Base-by-base conservation (phyloP, 2,797 vertebrate genomes). In the Phoeniculus purpureus region DNA sequence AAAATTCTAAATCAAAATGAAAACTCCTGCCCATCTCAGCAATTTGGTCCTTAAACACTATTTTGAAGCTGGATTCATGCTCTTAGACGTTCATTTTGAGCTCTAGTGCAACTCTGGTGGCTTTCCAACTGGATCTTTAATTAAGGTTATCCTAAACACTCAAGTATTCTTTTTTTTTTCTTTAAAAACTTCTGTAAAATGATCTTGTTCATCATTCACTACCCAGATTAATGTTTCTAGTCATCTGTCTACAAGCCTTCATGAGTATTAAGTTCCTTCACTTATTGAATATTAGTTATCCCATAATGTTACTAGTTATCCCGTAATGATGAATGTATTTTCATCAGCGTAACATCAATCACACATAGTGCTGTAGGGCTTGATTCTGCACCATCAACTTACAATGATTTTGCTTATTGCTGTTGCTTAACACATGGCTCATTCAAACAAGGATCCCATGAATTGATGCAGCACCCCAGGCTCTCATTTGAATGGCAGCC, bases 261-360 rank as follows among this genome's bases (percentile, higher is more conserved):
- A 15, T 31, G 12, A 14, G 18, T 21, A 20, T 37, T 87, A 76
- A 40, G 68, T 40, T 51, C 55, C 18, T 81, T 32, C 48, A 43
- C 12, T 81, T 78, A 61, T 22, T 78, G 21, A 84, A 65, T 68
- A 61, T 79, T 88, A 88, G 86, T 86, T 89, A 66, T 79, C 52
- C 22, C 31, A 34, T 61, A 75, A 89, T 32, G 43, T 79, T 68
- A n/a, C n/a, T 50, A 81, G 37, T 86, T 89, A 66, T 79, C 52
- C 22, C 31, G 31, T 61, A 75, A 89, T 32, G 43, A 81, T 59
- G 8, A 66, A 26, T 61, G 25, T 45, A 72, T 76, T 79, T 86
- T 31, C 51, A 40, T 61, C 62, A 72, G 52, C 14, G 27, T 20
- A 12, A n/a, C 34, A 45, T 6, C 72, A 90, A 84, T 58, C 22